Base-by-base conservation (phyloP, 2,113 vertebrate species). In the Nycticebus coucang region DNA sequence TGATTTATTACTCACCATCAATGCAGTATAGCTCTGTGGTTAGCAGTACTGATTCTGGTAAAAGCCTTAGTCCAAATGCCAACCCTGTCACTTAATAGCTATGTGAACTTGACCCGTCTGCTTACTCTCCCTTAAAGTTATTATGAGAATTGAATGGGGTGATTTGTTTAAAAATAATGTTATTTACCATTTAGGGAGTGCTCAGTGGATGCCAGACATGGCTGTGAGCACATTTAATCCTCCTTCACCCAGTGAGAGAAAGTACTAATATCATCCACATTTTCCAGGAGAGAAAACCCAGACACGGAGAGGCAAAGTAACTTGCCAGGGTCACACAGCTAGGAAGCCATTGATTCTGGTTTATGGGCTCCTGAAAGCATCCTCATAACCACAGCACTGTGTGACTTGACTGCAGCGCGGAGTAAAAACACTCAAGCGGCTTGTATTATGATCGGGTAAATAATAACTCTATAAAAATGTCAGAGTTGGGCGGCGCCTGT, bases 211-310 rank as follows among this genome's bases (percentile, higher is more conserved):
- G 66, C 50, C 71, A 90, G 41, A 45, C 74, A 28, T 41, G n/a
- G 18, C 41, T 55, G 37, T 21, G 18, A 92, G 41, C 24, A n/a
- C 1, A 3, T 68, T 53, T 50, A 26, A 50, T 66, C 64, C 35
- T 80, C 53, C 84, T 81, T 77, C 24, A 17, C 74, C 79, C 13
- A 7, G 35, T 19, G 75, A 86, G 19, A 26, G 60, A 30, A 53
- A 59, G 28, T 57, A 45, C 17, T 87, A 28, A 28, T 69, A 78
- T 22, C 55, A 57, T 59, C 19, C 35, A 18, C 41, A 62, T 72
- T 94, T 84, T 62, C 55, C 33, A 41, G 45, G 22, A 75, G 66
- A 83, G 26, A 68, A 91, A 94, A 88, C 35, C 41, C n/a, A 95
- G 78, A 66, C 45, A 71, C 41, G 60, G 68, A 83, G 77, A 78